Evolutionary conservation across 2,113 vertebrate genomes (phyloP), one percentile per base, ranked within the genome.

Genomic region (Menura novaehollandiae): DNA sequence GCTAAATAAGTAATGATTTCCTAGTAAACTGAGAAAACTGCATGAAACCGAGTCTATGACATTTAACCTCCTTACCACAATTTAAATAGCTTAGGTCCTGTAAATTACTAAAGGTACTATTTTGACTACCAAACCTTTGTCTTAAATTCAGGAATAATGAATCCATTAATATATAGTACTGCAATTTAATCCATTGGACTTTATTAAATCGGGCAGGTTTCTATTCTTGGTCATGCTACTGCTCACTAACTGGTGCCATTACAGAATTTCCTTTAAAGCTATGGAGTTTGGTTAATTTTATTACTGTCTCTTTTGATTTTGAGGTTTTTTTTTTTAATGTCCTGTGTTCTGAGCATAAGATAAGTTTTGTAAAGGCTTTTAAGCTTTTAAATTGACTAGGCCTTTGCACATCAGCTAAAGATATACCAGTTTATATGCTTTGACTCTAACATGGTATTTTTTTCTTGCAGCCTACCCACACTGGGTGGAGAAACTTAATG

Each of bases 401-500:
- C 87, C 17, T 87, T 79, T 72, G 7, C 8, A 43, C 26, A 74
- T 53, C 18, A 52, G 16, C 30, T 56, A 27, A 27, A 92, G 17
- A 44, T 10, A 63, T 56, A 18, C 1, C 17, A 24, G 7, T 56
- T 63, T 68, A 5, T 46, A 28, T 1, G 2, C 9, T 83, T 85
- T 43, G 33, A n/a, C 37, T 33, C 32, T 22, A 66, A n/a, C 3
- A 28, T 3, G 4, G 4, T 62, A 41, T 51, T 44, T 96, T 88
- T 93, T 85, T 71, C 68, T 97, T 93, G n/a, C 93, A 99, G 99
- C 99, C 47, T 98, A 98, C 67, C 99, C 99, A 77, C 98, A 99
- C 83, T 99, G 99, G 99, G 97, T 99, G 77, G 98, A 98, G 91
- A 99, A 98, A 94, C 98, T 99, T 97, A 99, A 99, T 76, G 98